These are phyloP conservation scores for Zhengitettix transpicula DNA, from an alignment of 2,888 invertebrate genomes.

Conservation along the genomic window DNA sequence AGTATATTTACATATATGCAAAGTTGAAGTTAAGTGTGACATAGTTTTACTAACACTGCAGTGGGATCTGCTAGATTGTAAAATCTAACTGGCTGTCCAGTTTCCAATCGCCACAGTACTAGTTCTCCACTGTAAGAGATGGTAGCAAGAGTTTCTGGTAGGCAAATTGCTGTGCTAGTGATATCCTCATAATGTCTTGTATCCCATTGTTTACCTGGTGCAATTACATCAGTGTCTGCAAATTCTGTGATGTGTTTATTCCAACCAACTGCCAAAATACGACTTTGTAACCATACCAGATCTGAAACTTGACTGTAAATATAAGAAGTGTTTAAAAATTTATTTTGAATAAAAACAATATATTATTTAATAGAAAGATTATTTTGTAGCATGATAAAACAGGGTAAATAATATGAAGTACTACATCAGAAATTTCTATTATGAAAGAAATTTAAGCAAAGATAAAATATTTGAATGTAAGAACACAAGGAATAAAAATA, in stretches of 20 bases:
- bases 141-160: slow-evolving; percentile 54
- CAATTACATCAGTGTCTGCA: slow-evolving; percentile 31
- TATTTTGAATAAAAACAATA: too few species aligned
- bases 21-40: neutral
- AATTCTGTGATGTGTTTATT: slow-evolving; percentile 56
- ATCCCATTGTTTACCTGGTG: slow-evolving; percentile 47
- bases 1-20: too few species aligned
- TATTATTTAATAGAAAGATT: too few species aligned
- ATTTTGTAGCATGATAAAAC: too few species aligned
- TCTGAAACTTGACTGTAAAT: slow-evolving; percentile 30
- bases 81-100: slow-evolving; percentile 50
- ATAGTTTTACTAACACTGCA: too few species aligned
- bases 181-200: slow-evolving; percentile 58
- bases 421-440: too few species aligned
- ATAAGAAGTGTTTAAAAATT: too few species aligned
- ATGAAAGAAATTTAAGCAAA: too few species aligned
- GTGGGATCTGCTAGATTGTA: slow-evolving; percentile 29
- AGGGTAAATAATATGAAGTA: too few species aligned
- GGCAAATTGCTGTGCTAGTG: slow-evolving; percentile 42
- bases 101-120: slow-evolving; percentile 66
- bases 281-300: slow-evolving; percentile 30
- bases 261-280: slow-evolving; percentile 66
- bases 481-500: too few species aligned
- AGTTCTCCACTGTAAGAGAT: slow-evolving; percentile 63
- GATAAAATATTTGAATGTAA: too few species aligned